Base-by-base conservation (phyloP, 2,113 vertebrate species). In the Brachyistius frenatus region DNA sequence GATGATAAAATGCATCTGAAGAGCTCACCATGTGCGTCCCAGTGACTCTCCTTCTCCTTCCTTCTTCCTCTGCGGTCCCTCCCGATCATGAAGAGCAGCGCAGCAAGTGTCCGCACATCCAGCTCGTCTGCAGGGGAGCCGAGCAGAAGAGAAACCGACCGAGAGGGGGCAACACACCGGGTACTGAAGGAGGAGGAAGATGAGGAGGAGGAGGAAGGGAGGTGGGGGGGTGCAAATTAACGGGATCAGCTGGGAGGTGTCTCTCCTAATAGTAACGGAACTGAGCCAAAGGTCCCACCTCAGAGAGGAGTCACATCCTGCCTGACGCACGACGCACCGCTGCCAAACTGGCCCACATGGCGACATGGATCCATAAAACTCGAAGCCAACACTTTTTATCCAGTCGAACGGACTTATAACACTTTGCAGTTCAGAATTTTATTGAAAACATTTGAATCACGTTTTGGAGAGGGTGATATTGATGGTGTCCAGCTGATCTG, bases 1-100 rank as follows among this genome's bases (percentile, higher is more conserved):
- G 41, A 13, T 44, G 41, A 44, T 13, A 30, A 66, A 30, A 50
- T 46, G 37, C 39, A 36, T 13, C 31, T 49, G 13, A 8, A 31
- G 15, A 2, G 72, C 94, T 92, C 85, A 95, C 94, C 94, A 94
- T 95, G 91, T 91, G 92, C 83, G 88, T 92, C 91, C 77, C 84
- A 66, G 63, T 58, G 88, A 79, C 41, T 80, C 61, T 79, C 82
- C 73, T 73, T 80, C 76, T 78, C 76, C 78, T 73, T 49, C 6
- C 67, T 46, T 56, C 67, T 71, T 61, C 83, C 32, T 74, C 75
- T 81, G 49, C 54, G 35, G 60, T 80, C 54, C 62, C 52, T 80
- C 78, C 83, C 65, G 85, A 73, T 88, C 88, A 76, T 77, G 39
- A 30, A 67, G 80, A 82, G 72, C 16, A 68, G 78, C 70, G 83